These are phyloP conservation scores for Trogon melanurus DNA, from an alignment of 2,113 vertebrate species.

Conservation along the genomic window DNA sequence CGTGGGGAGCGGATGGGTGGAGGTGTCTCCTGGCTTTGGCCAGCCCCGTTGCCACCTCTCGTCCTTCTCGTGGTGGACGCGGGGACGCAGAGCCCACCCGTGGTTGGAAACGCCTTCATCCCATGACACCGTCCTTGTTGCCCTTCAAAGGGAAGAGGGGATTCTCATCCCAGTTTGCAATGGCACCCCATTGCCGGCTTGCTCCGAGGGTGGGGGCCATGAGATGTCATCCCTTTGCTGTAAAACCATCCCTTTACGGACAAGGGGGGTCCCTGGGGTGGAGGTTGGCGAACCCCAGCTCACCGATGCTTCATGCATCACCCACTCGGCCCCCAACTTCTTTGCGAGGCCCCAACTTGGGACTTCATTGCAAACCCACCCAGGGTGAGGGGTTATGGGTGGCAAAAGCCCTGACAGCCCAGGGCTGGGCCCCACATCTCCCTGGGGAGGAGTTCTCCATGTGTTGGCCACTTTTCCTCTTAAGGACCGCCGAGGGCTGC, in stretches of 20 bases:
- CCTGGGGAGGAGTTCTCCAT: fast-evolving
- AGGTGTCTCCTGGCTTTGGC: not conserved
- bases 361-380: not conserved
- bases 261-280: not conserved
- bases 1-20: not conserved
- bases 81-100: not conserved
- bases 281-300: not conserved
- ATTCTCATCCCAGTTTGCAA: not conserved
- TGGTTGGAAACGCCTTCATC: not conserved
- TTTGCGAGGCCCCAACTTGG: not conserved
- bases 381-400: not conserved
- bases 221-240: no score
- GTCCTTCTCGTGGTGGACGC: fast-evolving
- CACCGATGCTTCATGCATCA: fast-evolving
- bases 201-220: fast-evolving
- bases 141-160: fast-evolving
- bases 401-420: not conserved
- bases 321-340: not conserved
- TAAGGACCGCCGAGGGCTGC: not conserved
- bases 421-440: not conserved
- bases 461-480: not conserved
- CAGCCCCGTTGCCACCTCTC: not conserved
- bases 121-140: not conserved
- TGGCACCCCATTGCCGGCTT: fast-evolving
- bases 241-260: fast-evolving